phyloP scores from a whole-genome alignment of 1,140 invertebrate species.

The Cydia strobilella region DNA sequence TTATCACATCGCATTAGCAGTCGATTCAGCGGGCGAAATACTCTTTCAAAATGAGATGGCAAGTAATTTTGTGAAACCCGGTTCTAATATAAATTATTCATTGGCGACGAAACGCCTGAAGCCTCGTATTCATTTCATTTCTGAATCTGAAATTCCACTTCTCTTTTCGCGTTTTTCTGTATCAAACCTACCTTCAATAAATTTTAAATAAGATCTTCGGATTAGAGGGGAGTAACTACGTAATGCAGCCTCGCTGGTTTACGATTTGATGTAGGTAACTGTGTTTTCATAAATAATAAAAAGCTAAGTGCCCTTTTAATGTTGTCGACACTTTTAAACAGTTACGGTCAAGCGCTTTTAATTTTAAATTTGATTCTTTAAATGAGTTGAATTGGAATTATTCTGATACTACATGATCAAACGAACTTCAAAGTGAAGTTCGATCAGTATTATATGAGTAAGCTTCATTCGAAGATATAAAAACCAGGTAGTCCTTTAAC shows the following conservation, averaged over 20 bases:
- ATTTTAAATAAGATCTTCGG: slow-evolving; percentile 69
- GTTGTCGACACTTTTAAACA: not conserved
- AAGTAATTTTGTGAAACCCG: slow-evolving; percentile 76
- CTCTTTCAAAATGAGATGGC: slow-evolving; percentile 68
- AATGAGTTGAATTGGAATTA: not conserved
- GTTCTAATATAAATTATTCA: slow-evolving; percentile 78
- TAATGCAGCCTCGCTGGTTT: not conserved
- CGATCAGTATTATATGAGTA: too few relatives aligned
- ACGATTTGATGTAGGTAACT: slow-evolving; percentile 10
- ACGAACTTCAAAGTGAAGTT: too few relatives aligned
- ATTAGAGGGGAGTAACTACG: slow-evolving; percentile 52
- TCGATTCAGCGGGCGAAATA: slow-evolving; percentile 44
- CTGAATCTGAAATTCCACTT: slow-evolving; percentile 74
- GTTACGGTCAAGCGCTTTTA: not conserved
- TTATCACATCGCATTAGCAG: slow-evolving; percentile 24
- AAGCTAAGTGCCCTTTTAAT: slow-evolving; percentile 2
- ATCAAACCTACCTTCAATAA: slow-evolving; percentile 67
- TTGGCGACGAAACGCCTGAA: slow-evolving; percentile 73
- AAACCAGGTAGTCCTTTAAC: too few relatives aligned
- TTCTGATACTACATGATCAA: too few relatives aligned
- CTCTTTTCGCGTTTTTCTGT: slow-evolving; percentile 65
- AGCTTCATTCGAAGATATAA: too few relatives aligned
- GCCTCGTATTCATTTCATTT: slow-evolving; percentile 78
- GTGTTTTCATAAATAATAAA: slow-evolving; percentile 18
- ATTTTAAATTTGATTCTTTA: too few relatives aligned